Evolutionary conservation across 2,888 invertebrate genomes (phyloP).

Genomic region (Dioctria linearis): DNA sequence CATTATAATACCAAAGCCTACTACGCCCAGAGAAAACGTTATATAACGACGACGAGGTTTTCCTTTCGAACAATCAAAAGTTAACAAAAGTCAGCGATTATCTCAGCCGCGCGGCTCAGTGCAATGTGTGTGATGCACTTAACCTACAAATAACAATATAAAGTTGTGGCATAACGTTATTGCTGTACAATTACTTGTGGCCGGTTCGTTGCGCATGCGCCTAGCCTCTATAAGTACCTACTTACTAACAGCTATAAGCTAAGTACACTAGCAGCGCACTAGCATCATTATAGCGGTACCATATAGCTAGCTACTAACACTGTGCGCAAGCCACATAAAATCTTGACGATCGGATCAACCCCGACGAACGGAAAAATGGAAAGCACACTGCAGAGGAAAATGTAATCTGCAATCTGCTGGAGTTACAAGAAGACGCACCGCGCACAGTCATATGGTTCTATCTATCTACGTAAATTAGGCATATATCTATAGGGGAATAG

Average conservation of each 20-base stretch:
- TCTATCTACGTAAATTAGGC: too few relatives aligned
- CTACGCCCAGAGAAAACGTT: slow-evolving; percentile 31
- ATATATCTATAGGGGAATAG: too few relatives aligned
- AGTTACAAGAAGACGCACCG: slow-evolving; percentile 15
- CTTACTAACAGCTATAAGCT: too few relatives aligned
- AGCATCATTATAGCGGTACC: background rate
- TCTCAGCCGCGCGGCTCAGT: slow-evolving; percentile 9
- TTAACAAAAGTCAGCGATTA: slow-evolving; percentile 33
- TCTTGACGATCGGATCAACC: background rate
- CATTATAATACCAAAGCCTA: background rate
- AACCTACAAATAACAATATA: slow-evolving; percentile 48
- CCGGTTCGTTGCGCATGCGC: slow-evolving; percentile 13
- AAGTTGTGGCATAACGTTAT: slow-evolving; percentile 22
- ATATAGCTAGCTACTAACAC: background rate
- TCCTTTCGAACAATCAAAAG: slow-evolving; percentile 37
- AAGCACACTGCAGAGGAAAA: slow-evolving; percentile 35
- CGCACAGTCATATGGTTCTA: background rate
- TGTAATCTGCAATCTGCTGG: slow-evolving; percentile 14
- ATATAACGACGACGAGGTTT: slow-evolving; percentile 9
- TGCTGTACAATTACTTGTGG: slow-evolving; percentile 18
- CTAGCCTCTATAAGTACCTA: too few relatives aligned
- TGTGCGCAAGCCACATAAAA: background rate
- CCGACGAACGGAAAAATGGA: slow-evolving; percentile 17
- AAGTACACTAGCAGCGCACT: background rate
- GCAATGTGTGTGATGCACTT: slow-evolving; percentile 42